Base-by-base conservation (phyloP, 2,888 invertebrate genomes). In the Alentia gelatinosa region DNA sequence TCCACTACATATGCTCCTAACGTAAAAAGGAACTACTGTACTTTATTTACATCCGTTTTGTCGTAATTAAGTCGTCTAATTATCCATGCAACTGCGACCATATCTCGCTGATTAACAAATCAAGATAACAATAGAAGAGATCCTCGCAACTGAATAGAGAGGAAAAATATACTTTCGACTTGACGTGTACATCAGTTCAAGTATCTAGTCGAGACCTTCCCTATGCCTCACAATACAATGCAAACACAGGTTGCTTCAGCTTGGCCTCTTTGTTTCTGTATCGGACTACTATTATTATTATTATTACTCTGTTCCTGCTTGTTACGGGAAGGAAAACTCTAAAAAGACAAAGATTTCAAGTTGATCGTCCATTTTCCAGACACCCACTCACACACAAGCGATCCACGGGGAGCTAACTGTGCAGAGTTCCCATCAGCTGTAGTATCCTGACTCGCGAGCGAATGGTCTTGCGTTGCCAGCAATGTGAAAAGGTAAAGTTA, bases 171-270 rank as follows among this genome's bases (percentile, higher is more conserved):
- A 26, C 4, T 19, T 39, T 19, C 35, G 26, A 68, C 68, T 3
- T 68, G 26, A 5, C 15, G 74, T 79, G 39, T 79, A 79, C 79
- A 79, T 7, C 37, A 79, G 68, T 68, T 68, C 68, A 68, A 68
- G 68, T 68, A 68, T 68, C 12, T 30, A 68, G 79, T 79, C 79
- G 79, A 79, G 79, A 79, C 79, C 79, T 79, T 68, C 68, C 68
- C 33, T 68, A 30, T 15, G 30, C 12, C 26, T 30, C 30, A 5
- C 30, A 30, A 68, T 4, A 30, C 68, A 4, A 68, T 19, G 30
- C n/a, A 30, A n/a, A 56, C 3, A 56, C 3, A n/a, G 19, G 47
- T 42, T 15, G 63, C 23, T 63, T 12, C 63, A 63, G n/a, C 5
- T 63, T 42, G 47, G 63, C 63, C 63, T n/a, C n/a, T n/a, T n/a